A percentile compares a stretch with the other conserved stretches of the same genome.
Conservation (phyloP, 2,113 vertebrate species). For the Hippocampus abdominalis region DNA sequence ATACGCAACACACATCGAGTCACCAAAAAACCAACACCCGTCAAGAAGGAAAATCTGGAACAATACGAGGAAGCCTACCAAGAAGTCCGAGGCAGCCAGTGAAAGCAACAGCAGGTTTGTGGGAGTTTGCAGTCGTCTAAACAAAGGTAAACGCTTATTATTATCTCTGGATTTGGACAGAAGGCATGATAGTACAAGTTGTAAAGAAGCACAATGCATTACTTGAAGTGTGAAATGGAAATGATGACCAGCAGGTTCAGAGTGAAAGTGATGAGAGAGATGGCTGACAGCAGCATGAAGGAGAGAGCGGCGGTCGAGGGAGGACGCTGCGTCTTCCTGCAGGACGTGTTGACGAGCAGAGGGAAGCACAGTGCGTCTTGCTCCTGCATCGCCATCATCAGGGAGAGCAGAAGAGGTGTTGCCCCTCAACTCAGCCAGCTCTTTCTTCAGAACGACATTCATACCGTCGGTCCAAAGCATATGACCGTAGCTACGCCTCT, state of each 20-base stretch:
- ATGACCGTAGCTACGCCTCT: not conserved
- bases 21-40: slow-evolving; percentile 22
- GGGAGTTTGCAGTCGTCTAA: slow-evolving; percentile 62
- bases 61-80: slow-evolving; percentile 9
- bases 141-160: not conserved
- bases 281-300: not conserved
- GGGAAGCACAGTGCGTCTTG: slow-evolving; percentile 32
- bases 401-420: not conserved
- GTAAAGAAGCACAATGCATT: not conserved
- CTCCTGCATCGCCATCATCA: not conserved
- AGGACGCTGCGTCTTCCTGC: not conserved
- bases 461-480: too few relatives aligned
- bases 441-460: not conserved
- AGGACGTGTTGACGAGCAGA: slow-evolving; percentile 30
- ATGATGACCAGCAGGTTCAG: slow-evolving; percentile 38
- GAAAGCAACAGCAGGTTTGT: slow-evolving; percentile 62
- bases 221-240: slow-evolving; percentile 33
- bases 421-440: not conserved
- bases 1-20: not conserved
- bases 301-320: not conserved
- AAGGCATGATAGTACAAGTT: not conserved
- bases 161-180: not conserved
- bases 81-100: slow-evolving; percentile 23
- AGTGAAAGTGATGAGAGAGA: slow-evolving; percentile 16
- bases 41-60: not conserved